A percentile compares a stretch with the other conserved stretches of the same genome.
Evolutionary conservation across 2,888 invertebrate genomes (phyloP).

Genomic region (Phengaris alcon): DNA sequence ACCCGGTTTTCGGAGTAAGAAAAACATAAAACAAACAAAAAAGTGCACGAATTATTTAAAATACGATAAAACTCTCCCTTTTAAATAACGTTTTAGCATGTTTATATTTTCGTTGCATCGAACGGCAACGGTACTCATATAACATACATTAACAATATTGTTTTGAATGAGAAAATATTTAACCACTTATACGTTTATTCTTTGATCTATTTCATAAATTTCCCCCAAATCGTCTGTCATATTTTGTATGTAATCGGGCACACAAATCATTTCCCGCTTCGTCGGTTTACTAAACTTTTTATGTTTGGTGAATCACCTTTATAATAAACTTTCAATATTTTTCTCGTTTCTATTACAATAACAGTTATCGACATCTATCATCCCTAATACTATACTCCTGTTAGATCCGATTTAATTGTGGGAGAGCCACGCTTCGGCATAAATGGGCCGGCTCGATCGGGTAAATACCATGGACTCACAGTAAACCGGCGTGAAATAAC

Average conservation of each 20-base stretch:
- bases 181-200: neutral
- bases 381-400: too few relatives aligned
- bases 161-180: slow-evolving; percentile 12
- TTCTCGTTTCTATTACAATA: neutral
- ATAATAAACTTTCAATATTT: slow-evolving; percentile 6
- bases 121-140: slow-evolving; percentile 3
- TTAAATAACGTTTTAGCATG: neutral
- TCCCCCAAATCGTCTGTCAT: neutral
- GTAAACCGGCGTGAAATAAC: too few relatives aligned
- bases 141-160: slow-evolving; percentile 4
- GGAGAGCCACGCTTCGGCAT: too few relatives aligned
- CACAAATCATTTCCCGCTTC: neutral
- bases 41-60: neutral
- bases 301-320: slow-evolving; percentile 1
- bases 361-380: neutral
- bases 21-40: neutral
- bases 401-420: too few relatives aligned
- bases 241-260: slow-evolving; percentile 2
- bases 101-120: slow-evolving; percentile 12
- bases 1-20: neutral
- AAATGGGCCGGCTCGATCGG: too few relatives aligned
- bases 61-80: neutral
- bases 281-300: slow-evolving; percentile 13
- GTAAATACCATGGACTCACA: too few relatives aligned
- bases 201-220: slow-evolving; percentile 14